Percentiles rank a stretch among this genome's conserved stretches.
Conservation (phyloP, 1,140 invertebrate species). For the Diorhabda sublineata region DNA sequence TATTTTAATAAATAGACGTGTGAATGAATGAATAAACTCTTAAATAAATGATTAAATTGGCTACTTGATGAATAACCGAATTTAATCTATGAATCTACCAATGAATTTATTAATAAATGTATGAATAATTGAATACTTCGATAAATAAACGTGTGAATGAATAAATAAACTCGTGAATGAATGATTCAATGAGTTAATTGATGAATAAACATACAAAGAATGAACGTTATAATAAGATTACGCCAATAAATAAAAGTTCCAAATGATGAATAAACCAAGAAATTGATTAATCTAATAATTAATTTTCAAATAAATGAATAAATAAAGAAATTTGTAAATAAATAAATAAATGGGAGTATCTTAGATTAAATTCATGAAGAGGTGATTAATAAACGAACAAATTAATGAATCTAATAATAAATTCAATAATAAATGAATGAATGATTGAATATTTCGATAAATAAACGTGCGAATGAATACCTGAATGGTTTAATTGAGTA, state of each 20-base stretch:
- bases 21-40: not conserved
- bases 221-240: not conserved
- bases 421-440: not conserved
- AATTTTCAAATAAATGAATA: not conserved
- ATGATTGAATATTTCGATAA: not conserved
- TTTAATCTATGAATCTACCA: too few relatives aligned
- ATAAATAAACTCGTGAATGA: not conserved
- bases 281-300: not conserved
- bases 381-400: not conserved
- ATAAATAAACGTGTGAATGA: not conserved
- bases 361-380: not conserved
- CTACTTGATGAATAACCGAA: too few relatives aligned
- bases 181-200: not conserved
- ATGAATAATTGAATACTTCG: not conserved
- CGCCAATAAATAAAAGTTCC: not conserved
- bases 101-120: not conserved
- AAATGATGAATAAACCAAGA: not conserved
- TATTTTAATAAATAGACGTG: not conserved
- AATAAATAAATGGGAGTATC: not conserved
- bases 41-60: too few relatives aligned
- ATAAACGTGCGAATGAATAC: slow-evolving; percentile 2
- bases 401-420: not conserved
- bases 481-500: not conserved
- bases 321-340: not conserved
- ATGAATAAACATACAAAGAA: not conserved